Evolutionary conservation across 2,113 vertebrate species (phyloP), one percentile per base, ranked within the genome.

Genomic region (Junco hyemalis): DNA sequence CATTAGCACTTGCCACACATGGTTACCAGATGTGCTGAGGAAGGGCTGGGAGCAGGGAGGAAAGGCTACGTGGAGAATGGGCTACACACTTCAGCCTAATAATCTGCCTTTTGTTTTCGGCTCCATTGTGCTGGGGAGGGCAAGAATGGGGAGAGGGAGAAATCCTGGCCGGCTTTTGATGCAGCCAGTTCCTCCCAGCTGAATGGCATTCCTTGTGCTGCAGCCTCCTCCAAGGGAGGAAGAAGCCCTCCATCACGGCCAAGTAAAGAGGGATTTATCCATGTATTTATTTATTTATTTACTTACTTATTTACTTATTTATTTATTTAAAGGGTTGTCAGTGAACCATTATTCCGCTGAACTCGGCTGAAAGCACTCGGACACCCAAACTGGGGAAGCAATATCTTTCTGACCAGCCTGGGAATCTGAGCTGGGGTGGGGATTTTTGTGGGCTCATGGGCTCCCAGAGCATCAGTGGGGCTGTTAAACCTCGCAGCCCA

Each of bases 1-100:
- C 98, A 99, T 99, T 99, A 99, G 98, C 98, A 97, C 98, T 97
- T 95, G 95, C 98, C 98, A 99, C 99, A 99, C 99, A 99, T 99
- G 99, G 98, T 97, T 95, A 98, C 99, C 99, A 99, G 99, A 99
- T 99, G 99, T 99, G 98, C 97, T 45, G 97, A 92, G 96, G 97
- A 97, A 96, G 97, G 98, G 97, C 94, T 96, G 97, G 95, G 98
- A 98, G 96, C 96, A 97, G 93, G 96, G 97, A 93, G 95, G 95
- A 96, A 97, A 95, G 97, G 97, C 87, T 97, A 89, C 90, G 81
- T 96, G 93, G 93, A 97, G 96, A 95, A 97, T 96, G 94, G 95
- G 84, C 95, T 97, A 96, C 97, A 91, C 91, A 97, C 96, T 96
- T 97, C 94, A 97, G 98, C 94, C 96, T 98, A 98, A 99, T 99